These are phyloP conservation scores for Buathra laborator DNA, from an alignment of 2,888 invertebrate species.

Conservation along the genomic window DNA sequence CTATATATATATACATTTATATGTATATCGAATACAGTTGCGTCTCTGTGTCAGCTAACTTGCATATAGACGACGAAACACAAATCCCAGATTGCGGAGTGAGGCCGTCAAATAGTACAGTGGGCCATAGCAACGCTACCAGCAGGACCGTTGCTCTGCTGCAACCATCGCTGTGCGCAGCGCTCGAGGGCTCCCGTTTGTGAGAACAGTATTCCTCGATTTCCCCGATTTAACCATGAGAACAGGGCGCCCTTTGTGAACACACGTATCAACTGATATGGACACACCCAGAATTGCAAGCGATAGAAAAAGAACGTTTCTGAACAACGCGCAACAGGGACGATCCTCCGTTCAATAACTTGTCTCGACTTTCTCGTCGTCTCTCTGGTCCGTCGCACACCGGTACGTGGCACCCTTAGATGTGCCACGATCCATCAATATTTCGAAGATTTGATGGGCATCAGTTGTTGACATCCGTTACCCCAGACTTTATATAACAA, in stretches of 20 bases:
- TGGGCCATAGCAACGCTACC: not conserved
- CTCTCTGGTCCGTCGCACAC: not conserved
- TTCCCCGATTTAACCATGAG: slow-evolving; percentile 55
- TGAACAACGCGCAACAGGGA: not conserved
- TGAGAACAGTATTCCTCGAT: slow-evolving; percentile 31
- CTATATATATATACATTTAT: not conserved
- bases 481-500: too few species aligned
- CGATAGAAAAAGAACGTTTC: slow-evolving; percentile 30
- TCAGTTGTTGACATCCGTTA: too few species aligned
- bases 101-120: slow-evolving; percentile 46
- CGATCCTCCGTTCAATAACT: slow-evolving; percentile 4
- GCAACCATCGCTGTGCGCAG: slow-evolving; percentile 12
- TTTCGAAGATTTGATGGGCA: not conserved
- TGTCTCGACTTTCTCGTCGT: slow-evolving; percentile 16
- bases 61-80: slow-evolving; percentile 19
- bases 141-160: slow-evolving; percentile 11
- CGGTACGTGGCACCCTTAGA: too few species aligned
- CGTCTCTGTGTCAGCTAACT: slow-evolving; percentile 4
- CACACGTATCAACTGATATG: slow-evolving; percentile 45
- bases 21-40: slow-evolving; percentile 25
- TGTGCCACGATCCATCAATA: not conserved
- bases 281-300: slow-evolving; percentile 31
- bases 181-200: slow-evolving; percentile 35
- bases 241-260: slow-evolving; percentile 58
- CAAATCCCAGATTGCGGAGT: not conserved